Evolutionary conservation across 2,113 vertebrate genomes (phyloP).

Genomic region (Passer domesticus): DNA sequence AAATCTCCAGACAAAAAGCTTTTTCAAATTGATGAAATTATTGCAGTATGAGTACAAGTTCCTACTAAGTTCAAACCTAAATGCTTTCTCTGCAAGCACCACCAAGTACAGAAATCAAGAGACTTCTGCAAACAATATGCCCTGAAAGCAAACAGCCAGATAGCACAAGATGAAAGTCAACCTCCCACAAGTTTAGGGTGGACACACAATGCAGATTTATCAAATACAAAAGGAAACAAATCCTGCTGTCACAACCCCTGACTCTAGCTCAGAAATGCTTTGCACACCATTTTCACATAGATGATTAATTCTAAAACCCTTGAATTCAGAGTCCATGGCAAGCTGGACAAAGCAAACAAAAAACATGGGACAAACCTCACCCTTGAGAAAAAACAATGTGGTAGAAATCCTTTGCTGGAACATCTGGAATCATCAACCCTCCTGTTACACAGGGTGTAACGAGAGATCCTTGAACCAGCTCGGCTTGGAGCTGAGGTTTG

Average conservation of each 20-base stretch:
- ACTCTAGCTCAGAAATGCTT: conserved; percentile 56
- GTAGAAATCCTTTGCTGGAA: conserved; percentile 28
- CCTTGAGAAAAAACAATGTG: not conserved
- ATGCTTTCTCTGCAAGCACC: conserved; percentile 48
- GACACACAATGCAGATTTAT: conserved; percentile 49
- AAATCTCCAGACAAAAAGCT: conserved; percentile 44
- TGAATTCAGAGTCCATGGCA: conserved; percentile 22
- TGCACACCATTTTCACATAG: conserved; percentile 42
- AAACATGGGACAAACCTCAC: conserved; percentile 45
- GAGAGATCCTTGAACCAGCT: not conserved
- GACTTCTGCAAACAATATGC: conserved; percentile 55
- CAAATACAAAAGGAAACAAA: conserved; percentile 58
- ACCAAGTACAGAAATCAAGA: conserved; percentile 60
- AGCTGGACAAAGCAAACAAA: conserved; percentile 43
- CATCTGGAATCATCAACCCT: not conserved
- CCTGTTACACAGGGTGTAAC: not conserved
- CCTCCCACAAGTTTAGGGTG: conserved; percentile 60
- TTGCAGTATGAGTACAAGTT: conserved; percentile 48
- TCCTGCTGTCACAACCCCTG: conserved; percentile 56
- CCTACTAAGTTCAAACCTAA: conserved; percentile 64
- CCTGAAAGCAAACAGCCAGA: conserved; percentile 57
- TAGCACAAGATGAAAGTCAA: conserved; percentile 53
- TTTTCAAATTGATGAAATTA: conserved; percentile 54
- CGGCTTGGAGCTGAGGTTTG: not conserved
- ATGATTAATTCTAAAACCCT: conserved; percentile 49